Evolutionary conservation across 2,888 invertebrate species (phyloP), one percentile per base, ranked within the genome.

Genomic region (Copidosoma aretas): DNA sequence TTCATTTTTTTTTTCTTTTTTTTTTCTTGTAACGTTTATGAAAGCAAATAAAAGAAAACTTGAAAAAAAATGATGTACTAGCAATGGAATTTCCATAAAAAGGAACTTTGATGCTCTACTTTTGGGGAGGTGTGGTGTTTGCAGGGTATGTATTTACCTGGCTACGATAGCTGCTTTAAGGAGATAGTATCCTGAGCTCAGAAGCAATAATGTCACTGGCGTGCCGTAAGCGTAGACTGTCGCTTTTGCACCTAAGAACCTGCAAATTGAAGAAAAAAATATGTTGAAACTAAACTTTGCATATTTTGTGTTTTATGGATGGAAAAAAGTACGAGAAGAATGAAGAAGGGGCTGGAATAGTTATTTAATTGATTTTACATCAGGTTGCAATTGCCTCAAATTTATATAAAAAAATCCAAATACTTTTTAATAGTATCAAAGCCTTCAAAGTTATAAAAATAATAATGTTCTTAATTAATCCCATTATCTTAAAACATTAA

Each of bases 101-200:
- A 32, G 32, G 32, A 32, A 32, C 32, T 5, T 3, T 32, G 32
- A 8, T 32, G 3, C 8, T 32, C 3, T 32, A 32, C 8, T 32
- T 32, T 32, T 32, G 3, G 8, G 32, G 3, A 32, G 32, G 32
- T 3, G 3, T 32, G 32, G 17, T 12, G 12, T 57, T 57, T 57
- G 25, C 10, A 4, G 24, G 24, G 14, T 14, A 57, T 10, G 14
- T 53, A 17, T 14, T 52, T 76, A 81, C 81, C 81, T 81, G 17
- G 89, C 87, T 15, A 88, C 86, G 62, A 87, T 84, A 24, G 88
- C 87, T 41, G 88, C 87, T 74, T 87, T 86, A 52, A 86, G 75
- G 67, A 87, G 84, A 73, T 87, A 86, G 68, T 86, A 84, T 52
- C 85, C 81, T 41, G 86, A 84, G 66, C 83, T 78, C 53, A 86